phyloP scores from a whole-genome alignment of 1,140 invertebrate species.

The Ditylenchus dipsaci region DNA sequence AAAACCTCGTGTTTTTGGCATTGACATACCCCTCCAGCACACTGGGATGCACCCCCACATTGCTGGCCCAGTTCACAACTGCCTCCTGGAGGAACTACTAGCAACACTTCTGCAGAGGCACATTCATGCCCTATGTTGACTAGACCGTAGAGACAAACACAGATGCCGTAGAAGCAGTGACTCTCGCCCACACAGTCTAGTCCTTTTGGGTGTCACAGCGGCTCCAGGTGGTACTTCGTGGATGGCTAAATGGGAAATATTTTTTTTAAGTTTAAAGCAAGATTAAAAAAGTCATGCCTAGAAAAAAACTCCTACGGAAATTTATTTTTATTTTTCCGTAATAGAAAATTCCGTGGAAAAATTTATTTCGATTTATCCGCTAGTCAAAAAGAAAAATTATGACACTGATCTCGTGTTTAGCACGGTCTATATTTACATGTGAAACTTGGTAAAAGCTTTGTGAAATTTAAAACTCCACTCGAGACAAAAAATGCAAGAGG shows the following conservation, averaged over 20 bases:
- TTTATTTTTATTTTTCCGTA: no score
- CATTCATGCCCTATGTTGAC: constrained; percentile 46
- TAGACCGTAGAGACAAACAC: constrained; percentile 41
- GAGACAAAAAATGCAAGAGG: no score
- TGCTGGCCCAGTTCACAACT: constrained; percentile 30
- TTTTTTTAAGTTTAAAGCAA: not conserved
- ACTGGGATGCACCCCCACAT: constrained; percentile 39
- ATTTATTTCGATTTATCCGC: no score
- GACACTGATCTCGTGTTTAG: no score
- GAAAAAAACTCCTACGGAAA: not conserved
- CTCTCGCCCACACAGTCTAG: constrained; percentile 50
- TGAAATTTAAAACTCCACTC: no score
- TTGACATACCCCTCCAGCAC: constrained; percentile 42
- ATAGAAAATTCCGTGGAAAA: no score
- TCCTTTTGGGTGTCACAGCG: constrained; percentile 48
- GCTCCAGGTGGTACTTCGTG: constrained; percentile 41
- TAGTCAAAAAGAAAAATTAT: no score
- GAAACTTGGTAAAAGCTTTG: no score
- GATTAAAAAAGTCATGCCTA: constrained; percentile 23
- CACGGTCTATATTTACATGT: no score
- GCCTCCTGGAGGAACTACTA: constrained; percentile 37
- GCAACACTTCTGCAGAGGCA: constrained; percentile 29
- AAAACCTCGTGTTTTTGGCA: constrained; percentile 32
- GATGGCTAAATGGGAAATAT: not conserved
- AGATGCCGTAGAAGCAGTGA: constrained; percentile 52